Percentiles rank a stretch among this genome's conserved stretches.
These are phyloP conservation scores for Acrocyrtus sp. DNA, from an alignment of 2,888 invertebrate species.

Conservation along the genomic window DNA sequence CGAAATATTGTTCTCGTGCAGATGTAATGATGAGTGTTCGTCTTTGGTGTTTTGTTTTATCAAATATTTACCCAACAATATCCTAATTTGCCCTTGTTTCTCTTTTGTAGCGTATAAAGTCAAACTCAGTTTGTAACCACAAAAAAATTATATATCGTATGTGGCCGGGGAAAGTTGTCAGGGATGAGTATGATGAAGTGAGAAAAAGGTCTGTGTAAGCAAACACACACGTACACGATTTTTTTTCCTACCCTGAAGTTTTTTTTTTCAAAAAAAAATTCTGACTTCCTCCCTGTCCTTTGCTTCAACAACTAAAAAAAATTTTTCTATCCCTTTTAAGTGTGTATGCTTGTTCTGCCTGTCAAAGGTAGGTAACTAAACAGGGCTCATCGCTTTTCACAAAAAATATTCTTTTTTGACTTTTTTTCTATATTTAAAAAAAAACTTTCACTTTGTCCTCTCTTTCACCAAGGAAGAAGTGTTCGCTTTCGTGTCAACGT, in stretches of 20 bases:
- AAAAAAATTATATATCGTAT: too few relatives aligned
- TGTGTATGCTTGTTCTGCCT: too few relatives aligned
- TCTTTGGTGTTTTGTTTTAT: too few relatives aligned
- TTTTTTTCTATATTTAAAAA: too few relatives aligned
- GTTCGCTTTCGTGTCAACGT: too few relatives aligned
- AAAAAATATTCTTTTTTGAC: too few relatives aligned
- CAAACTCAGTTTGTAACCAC: not conserved
- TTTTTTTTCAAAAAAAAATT: not conserved
- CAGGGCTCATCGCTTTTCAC: too few relatives aligned
- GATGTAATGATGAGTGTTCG: too few relatives aligned
- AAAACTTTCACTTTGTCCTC: not conserved
- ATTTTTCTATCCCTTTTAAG: too few relatives aligned
- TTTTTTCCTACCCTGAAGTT: not conserved
- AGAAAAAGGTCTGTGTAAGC: slow-evolving; percentile 6
- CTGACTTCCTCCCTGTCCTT: not conserved
- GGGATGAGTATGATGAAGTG: not conserved
- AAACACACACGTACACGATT: not conserved
- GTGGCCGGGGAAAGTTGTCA: not conserved
- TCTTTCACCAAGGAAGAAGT: not conserved
- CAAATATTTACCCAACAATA: not conserved
- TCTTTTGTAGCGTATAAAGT: not conserved
- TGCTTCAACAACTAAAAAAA: too few relatives aligned
- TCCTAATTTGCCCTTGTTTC: not conserved
- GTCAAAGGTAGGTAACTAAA: too few relatives aligned
- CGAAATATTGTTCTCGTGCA: too few relatives aligned